phyloP scores from a whole-genome alignment of 1,140 invertebrate species.

The Mercenaria mercenaria region DNA sequence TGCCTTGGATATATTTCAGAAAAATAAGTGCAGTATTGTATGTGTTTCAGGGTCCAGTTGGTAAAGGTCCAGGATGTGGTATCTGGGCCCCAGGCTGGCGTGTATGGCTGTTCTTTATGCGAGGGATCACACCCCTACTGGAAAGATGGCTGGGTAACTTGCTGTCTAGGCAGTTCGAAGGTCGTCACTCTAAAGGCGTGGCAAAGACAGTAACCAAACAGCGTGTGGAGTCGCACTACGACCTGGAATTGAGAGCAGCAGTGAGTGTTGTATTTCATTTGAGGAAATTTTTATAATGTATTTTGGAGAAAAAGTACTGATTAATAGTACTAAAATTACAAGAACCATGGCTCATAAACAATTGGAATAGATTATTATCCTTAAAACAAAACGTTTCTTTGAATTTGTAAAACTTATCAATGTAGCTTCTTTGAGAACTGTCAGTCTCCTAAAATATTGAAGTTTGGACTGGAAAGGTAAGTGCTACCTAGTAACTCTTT shows the following conservation, averaged over 20 bases:
- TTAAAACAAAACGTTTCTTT: no score
- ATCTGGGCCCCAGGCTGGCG: constrained; percentile 99
- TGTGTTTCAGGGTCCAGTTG: constrained; percentile 94
- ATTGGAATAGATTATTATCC: no score
- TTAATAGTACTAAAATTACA: no score
- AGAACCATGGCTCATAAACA: no score
- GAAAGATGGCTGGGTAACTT: constrained; percentile 99
- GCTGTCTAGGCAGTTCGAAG: constrained; percentile 99
- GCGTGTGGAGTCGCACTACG: constrained; percentile 99
- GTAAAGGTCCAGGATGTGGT: constrained; percentile 99
- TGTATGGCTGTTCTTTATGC: constrained; percentile 99
- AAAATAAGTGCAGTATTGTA: no score
- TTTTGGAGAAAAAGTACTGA: no score
- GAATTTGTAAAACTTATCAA: no score
- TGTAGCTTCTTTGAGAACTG: no score
- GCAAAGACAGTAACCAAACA: constrained; percentile 99
- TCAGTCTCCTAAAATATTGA: no score
- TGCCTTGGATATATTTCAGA: no score
- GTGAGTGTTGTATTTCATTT: constrained; percentile 88
- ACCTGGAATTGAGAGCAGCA: constrained; percentile 98
- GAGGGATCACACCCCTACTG: constrained; percentile 98
- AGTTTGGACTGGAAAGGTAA: no score
- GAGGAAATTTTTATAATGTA: neutral
- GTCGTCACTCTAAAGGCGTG: constrained; percentile 99
- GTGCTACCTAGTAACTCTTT: no score